A percentile compares a stretch with the other conserved stretches of the same genome.
These are phyloP conservation scores for Orbicella faveolata DNA, from an alignment of 64 coral and sea anemone genomes.

Conservation along the genomic window DNA sequence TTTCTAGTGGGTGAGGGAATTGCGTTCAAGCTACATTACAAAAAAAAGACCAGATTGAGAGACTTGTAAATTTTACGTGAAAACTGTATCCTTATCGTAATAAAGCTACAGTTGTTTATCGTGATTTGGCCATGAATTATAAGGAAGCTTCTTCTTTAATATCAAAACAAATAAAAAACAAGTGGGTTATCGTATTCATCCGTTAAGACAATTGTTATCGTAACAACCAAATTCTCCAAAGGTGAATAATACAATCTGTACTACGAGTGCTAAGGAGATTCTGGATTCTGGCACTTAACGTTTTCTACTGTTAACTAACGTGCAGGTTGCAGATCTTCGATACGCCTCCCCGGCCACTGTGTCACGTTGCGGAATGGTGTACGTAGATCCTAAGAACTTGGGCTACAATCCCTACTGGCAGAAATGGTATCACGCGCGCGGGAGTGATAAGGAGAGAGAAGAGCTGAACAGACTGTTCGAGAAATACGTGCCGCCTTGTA, in stretches of 20 bases:
- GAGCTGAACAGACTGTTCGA: slow-evolving; percentile 93
- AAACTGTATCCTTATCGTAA: too few relatives aligned
- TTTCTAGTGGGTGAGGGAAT: too few relatives aligned
- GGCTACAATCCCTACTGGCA: slow-evolving; percentile 90
- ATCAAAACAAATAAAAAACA: too few relatives aligned
- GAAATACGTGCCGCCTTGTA: slow-evolving; percentile 90
- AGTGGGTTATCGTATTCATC: background rate
- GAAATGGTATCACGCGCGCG: slow-evolving; percentile 79
- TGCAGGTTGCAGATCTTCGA: slow-evolving; percentile 89
- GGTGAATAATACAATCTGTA: background rate
- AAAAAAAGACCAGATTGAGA: too few relatives aligned
- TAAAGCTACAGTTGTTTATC: too few relatives aligned
- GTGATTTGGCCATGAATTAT: too few relatives aligned
- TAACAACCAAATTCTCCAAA: background rate
- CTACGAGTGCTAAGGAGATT: background rate
- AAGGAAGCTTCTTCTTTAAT: too few relatives aligned
- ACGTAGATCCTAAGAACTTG: slow-evolving; percentile 96
- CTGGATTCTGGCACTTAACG: background rate
- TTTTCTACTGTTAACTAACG: background rate
- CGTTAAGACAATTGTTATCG: background rate
- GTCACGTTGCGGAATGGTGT: slow-evolving; percentile 98
- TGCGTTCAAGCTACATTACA: too few relatives aligned
- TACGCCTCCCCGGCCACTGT: slow-evolving; percentile 98
- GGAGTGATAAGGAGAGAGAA: slow-evolving; percentile 83
- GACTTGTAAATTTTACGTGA: too few relatives aligned